A percentile compares a stretch with the other conserved stretches of the same genome.
Evolutionary conservation across 2,888 invertebrate species (phyloP).

Genomic region (Synanthedon formicaeformis): DNA sequence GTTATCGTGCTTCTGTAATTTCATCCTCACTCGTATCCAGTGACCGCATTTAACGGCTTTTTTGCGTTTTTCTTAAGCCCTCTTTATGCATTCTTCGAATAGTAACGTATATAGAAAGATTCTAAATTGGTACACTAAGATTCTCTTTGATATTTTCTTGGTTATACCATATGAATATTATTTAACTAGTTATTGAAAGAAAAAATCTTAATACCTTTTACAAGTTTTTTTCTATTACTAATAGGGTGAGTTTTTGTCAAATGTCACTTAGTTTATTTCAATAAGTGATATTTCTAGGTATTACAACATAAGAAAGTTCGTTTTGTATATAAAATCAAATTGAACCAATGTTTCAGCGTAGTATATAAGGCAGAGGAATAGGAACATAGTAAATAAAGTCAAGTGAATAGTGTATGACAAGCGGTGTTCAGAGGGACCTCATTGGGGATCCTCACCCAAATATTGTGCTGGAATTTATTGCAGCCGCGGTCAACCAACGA

Average conservation of each 20-base stretch:
- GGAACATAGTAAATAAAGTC: slow-evolving; percentile 1
- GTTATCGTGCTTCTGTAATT: slow-evolving; percentile 33
- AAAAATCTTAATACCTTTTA: too few species aligned
- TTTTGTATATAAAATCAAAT: too few species aligned
- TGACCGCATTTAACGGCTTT: slow-evolving; percentile 8
- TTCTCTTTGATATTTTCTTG: background rate
- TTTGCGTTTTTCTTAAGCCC: background rate
- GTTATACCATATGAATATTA: too few species aligned
- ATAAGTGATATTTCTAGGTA: too few species aligned
- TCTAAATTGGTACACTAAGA: slow-evolving; percentile 1
- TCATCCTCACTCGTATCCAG: slow-evolving; percentile 21
- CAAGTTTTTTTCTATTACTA: too few species aligned
- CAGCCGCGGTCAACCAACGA: slow-evolving; percentile 33
- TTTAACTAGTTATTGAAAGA: too few species aligned
- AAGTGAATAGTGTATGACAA: slow-evolving; percentile 2
- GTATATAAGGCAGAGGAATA: too few species aligned
- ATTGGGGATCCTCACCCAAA: slow-evolving; percentile 27
- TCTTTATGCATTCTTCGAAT: background rate
- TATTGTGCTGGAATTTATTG: slow-evolving; percentile 55
- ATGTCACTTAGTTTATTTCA: too few species aligned
- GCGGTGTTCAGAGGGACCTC: background rate
- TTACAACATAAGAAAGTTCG: too few species aligned
- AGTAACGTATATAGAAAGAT: too few species aligned
- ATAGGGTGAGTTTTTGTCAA: too few species aligned
- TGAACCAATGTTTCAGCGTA: too few species aligned